A percentile compares a stretch with the other conserved stretches of the same genome.
phyloP scores from a whole-genome alignment of 2,113 vertebrate species.

The Lophius piscatorius region DNA sequence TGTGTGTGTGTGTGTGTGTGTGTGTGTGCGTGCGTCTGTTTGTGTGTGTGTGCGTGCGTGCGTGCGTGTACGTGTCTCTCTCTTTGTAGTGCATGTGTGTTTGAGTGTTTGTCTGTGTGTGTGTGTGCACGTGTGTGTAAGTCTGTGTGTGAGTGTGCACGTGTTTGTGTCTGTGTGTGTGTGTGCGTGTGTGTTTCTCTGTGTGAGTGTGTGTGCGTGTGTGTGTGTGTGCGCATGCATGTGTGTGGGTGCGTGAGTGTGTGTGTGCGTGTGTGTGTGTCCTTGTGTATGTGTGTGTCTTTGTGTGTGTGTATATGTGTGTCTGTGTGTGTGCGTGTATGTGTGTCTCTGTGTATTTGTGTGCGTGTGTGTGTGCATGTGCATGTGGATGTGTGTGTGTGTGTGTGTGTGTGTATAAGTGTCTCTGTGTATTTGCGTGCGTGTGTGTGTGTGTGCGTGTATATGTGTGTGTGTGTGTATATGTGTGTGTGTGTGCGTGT shows the following conservation, averaged over 20 bases:
- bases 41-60: slow-evolving; percentile 32
- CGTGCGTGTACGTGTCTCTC: slow-evolving; percentile 17
- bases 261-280: slow-evolving; percentile 24
- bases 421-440: no score
- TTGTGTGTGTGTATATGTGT: slow-evolving; percentile 10
- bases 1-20: slow-evolving; percentile 13
- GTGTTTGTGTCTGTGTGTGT: slow-evolving; percentile 51
- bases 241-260: slow-evolving; percentile 48
- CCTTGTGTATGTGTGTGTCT: slow-evolving; percentile 10
- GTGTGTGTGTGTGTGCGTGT: no score
- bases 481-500: slow-evolving; percentile 18
- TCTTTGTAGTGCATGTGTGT: no score
- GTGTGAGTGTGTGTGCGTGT: slow-evolving; percentile 13
- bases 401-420: slow-evolving; percentile 24
- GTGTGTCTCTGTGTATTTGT: no score
- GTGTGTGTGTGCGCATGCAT: slow-evolving; percentile 22
- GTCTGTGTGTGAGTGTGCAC: slow-evolving; percentile 16
- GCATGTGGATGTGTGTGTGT: slow-evolving; percentile 56
- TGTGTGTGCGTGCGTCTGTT: slow-evolving; percentile 41
- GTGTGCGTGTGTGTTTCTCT: slow-evolving; percentile 9
- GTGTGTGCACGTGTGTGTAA: slow-evolving; percentile 17
- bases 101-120: slow-evolving; percentile 15
- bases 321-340: slow-evolving; percentile 14
- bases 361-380: slow-evolving; percentile 14
- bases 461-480: no score